These are phyloP conservation scores for Pogonophryne albipinna DNA, from an alignment of 2,797 vertebrate genomes.

Conservation along the genomic window DNA sequence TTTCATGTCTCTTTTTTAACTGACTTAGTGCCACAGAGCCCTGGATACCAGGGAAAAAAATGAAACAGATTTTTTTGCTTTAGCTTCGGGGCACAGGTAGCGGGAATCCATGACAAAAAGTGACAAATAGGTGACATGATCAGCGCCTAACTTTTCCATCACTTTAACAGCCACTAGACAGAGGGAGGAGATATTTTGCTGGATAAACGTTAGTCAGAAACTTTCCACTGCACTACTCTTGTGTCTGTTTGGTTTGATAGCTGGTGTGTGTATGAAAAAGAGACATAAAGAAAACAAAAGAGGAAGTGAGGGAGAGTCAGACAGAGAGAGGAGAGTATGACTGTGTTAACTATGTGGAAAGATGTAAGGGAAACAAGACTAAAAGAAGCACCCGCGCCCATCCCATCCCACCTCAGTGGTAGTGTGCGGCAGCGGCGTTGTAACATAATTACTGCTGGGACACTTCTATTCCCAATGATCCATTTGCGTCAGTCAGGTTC, in stretches of 20 bases:
- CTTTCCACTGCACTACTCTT: slow-evolving; percentile 58
- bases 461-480: slow-evolving; percentile 89
- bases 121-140: slow-evolving; percentile 66
- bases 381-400: slow-evolving; percentile 80
- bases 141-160: slow-evolving; percentile 53
- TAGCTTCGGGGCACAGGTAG: slow-evolving; percentile 54
- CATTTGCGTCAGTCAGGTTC: slow-evolving; percentile 90
- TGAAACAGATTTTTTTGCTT: slow-evolving; percentile 50
- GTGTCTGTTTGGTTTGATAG: slow-evolving; percentile 46
- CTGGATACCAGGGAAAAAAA: slow-evolving; percentile 49
- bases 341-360: slow-evolving; percentile 78
- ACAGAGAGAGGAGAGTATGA: slow-evolving; percentile 59
- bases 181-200: slow-evolving; percentile 34
- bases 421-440: slow-evolving; percentile 84
- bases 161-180: slow-evolving; percentile 52
- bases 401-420: slow-evolving; percentile 82
- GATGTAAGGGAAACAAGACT: slow-evolving; percentile 77
- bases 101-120: slow-evolving; percentile 55
- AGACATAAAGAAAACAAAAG: slow-evolving; percentile 46
- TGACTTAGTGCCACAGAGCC: slow-evolving; percentile 74
- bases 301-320: slow-evolving; percentile 26
- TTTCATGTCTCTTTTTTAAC: slow-evolving; percentile 83
- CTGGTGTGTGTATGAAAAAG: slow-evolving; percentile 46
- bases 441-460: slow-evolving; percentile 91
- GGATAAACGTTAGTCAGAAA: slow-evolving; percentile 70